phyloP scores from a whole-genome alignment of 2,888 invertebrate genomes.

The Trichopria drosophilae region DNA sequence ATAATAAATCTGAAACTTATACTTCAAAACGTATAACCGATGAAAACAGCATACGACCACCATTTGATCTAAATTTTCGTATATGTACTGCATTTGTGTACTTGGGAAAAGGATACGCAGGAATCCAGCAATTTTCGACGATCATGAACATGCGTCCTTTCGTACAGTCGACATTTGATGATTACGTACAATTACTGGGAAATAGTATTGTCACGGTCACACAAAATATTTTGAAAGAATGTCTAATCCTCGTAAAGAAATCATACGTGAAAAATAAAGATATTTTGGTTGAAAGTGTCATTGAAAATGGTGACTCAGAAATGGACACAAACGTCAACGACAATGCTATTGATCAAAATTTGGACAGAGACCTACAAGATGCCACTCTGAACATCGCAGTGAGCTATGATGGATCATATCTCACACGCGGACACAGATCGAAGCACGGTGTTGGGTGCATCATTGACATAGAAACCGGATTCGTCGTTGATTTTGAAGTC shows the following conservation, averaged over 20 bases:
- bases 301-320: too few relatives aligned
- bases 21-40: constrained; percentile 10
- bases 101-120: constrained; percentile 20
- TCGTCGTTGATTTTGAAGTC: constrained; percentile 30
- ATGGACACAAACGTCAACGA: too few relatives aligned
- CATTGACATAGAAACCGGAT: constrained; percentile 28
- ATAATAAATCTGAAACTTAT: constrained; percentile 5
- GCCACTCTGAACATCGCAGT: constrained; percentile 18
- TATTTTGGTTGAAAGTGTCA: too few relatives aligned
- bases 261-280: too few relatives aligned
- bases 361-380: constrained; percentile 1
- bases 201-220: background rate
- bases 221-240: too few relatives aligned
- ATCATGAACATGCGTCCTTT: too few relatives aligned
- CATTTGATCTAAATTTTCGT: constrained; percentile 26
- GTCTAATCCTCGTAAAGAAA: too few relatives aligned
- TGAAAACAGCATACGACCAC: constrained; percentile 8
- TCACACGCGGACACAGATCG: constrained; percentile 31
- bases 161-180: constrained; percentile 6
- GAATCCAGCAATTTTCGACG: constrained; percentile 23
- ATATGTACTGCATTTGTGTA: constrained; percentile 22
- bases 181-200: background rate
- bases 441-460: constrained; percentile 33
- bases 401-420: constrained; percentile 33
- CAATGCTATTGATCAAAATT: too few relatives aligned